Percentiles rank a stretch among this genome's conserved stretches.
These are phyloP conservation scores for Diaprepes abbreviatus DNA, from an alignment of 2,888 invertebrate genomes.

Conservation along the genomic window DNA sequence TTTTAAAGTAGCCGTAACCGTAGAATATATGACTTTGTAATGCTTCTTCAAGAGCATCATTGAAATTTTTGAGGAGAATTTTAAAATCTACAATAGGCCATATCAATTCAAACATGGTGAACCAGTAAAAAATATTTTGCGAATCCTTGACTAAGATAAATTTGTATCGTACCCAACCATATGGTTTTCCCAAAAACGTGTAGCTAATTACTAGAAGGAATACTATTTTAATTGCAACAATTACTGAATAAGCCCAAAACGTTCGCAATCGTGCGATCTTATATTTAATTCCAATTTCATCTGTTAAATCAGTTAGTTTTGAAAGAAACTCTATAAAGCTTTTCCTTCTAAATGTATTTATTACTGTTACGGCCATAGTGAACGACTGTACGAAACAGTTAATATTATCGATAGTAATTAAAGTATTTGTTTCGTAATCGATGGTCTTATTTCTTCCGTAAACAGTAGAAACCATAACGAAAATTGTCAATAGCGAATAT, in stretches of 20 bases:
- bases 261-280: not conserved
- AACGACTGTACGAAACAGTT: not conserved
- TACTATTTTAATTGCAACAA: not conserved
- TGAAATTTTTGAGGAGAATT: not conserved
- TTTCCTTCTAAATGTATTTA: constrained; percentile 7
- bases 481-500: not conserved
- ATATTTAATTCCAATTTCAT: not conserved
- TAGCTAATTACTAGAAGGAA: not conserved
- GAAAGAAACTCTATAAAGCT: not conserved
- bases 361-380: not conserved
- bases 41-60: not conserved
- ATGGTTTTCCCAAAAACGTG: not conserved
- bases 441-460: not conserved
- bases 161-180: constrained; percentile 1
- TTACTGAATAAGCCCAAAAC: not conserved
- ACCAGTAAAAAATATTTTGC: constrained; percentile 6
- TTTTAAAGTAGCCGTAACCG: not conserved
- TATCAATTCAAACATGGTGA: not conserved
- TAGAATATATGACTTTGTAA: not conserved
- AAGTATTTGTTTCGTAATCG: not conserved
- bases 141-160: not conserved
- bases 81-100: constrained; percentile 4
- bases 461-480: not conserved
- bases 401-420: constrained; percentile 4
- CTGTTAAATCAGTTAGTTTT: not conserved